Base-by-base conservation (phyloP, 2,113 vertebrate genomes). In the Chionomys nivalis region DNA sequence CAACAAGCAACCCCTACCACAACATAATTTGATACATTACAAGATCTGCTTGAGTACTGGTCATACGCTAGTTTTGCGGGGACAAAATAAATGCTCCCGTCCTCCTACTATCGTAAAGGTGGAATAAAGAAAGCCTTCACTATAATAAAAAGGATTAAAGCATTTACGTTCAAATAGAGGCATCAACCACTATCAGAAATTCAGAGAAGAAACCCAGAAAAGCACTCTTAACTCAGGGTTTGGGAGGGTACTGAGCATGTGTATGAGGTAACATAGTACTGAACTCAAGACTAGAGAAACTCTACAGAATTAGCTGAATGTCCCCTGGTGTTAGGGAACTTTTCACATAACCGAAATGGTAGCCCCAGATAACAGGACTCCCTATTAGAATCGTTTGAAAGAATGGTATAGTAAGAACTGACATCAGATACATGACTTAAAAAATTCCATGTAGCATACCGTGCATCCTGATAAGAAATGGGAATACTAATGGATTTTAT, bases 271-370 rank as follows among this genome's bases (percentile, higher is more conserved):
- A 66, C 52, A 65, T 26, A 13, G 4, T 81, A 91, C 89, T 94
- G 90, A 72, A 95, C n/a, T 77, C 26, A 66, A n/a, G 26, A 81
- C 49, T 90, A 19, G 39, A 92, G 88, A 77, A 91, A 61, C 23
- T 58, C 58, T 1, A 9, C 33, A 44, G 16, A 88, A 44, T 61
- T 61, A 72, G 33, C 3, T 58, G 65, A 23, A 7, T 90, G 42
- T 12, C 61, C 2, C 24, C 33, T 42, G 12, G 9, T 6, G 3
- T 85, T 7, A 65, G 17, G 16, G 76, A 55, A n/a, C 16, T 61
- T 89, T 89, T 47, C 11, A 73, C 28, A 75, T 42, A 89, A 49
- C 52, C 39, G 52, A 9, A 58, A 76, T 90, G 81, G 4, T 9
- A 66, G 3, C 11, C n/a, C 3, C 31, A 70, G 47, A 28, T 28